Evolutionary conservation across 2,888 invertebrate species (phyloP).

Genomic region (Luffia ferchaultella): DNA sequence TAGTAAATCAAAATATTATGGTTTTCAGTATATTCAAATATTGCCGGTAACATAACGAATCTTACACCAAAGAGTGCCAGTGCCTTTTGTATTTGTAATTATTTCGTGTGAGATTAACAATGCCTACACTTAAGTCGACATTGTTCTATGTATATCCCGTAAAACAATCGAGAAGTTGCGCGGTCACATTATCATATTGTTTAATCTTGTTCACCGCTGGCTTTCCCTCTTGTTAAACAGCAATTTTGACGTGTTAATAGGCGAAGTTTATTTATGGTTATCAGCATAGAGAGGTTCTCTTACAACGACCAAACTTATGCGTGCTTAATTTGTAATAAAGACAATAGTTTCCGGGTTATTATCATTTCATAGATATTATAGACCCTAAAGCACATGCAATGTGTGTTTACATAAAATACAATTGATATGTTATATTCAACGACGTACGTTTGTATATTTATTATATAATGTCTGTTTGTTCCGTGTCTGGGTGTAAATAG

Average conservation of each 20-base stretch:
- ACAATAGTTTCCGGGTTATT: conserved; percentile 17
- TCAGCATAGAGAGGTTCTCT: conserved; percentile 12
- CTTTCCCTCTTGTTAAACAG: conserved; percentile 50
- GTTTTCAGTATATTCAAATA: neutral
- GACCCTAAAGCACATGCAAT: conserved; percentile 13
- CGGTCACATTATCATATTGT: conserved; percentile 48
- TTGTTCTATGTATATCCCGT: conserved; percentile 32
- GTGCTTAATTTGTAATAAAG: conserved; percentile 12
- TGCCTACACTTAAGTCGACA: neutral
- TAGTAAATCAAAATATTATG: neutral
- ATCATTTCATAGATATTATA: conserved; percentile 12
- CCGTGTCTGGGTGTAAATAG: too few relatives aligned
- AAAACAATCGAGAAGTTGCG: conserved; percentile 46
- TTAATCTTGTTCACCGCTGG: conserved; percentile 54
- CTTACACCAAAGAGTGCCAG: neutral
- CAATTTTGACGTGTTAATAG: conserved; percentile 58
- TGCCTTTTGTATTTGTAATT: neutral
- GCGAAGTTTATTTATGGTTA: conserved; percentile 46
- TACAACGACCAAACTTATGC: conserved; percentile 7
- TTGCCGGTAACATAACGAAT: neutral
- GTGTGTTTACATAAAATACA: too few relatives aligned
- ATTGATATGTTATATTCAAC: too few relatives aligned
- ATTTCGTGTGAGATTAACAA: neutral
- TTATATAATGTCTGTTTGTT: too few relatives aligned
- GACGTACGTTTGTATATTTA: too few relatives aligned